These are phyloP conservation scores for Micrasema longulum DNA, from an alignment of 1,140 invertebrate species.

Conservation along the genomic window DNA sequence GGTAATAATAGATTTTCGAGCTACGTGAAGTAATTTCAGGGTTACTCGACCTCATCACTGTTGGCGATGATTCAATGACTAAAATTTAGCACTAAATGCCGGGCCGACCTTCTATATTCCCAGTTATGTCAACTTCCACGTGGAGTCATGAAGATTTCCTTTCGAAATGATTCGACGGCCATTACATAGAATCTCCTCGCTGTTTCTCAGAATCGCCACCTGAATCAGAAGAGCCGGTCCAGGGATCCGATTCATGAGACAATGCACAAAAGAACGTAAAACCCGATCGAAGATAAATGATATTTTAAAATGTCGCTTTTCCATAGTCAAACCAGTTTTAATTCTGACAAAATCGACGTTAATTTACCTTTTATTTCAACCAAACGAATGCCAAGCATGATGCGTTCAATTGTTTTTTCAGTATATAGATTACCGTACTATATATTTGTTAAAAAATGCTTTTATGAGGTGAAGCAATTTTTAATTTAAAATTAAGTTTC, in stretches of 20 bases:
- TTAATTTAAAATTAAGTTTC: no score
- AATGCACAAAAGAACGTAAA: no score
- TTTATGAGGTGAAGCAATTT: no score
- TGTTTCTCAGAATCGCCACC: conserved; percentile 15
- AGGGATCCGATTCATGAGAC: conserved; percentile 3
- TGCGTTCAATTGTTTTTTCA: no score
- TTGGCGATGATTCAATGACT: not conserved
- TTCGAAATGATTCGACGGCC: conserved; percentile 18
- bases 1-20: no score
- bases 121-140: conserved; percentile 26
- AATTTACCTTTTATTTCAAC: no score
- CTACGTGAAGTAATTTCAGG: not conserved
- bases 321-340: no score
- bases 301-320: not conserved
- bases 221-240: conserved; percentile 16
- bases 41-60: not conserved
- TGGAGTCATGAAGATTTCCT: conserved; percentile 8
- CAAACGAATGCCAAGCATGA: no score
- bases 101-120: not conserved
- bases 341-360: no score
- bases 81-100: not conserved
- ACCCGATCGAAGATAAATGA: no score
- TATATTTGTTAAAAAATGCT: no score
- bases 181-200: conserved; percentile 24
- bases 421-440: no score